Conservation (phyloP, 2,888 invertebrate species). For the Smittia aterrima region DNA sequence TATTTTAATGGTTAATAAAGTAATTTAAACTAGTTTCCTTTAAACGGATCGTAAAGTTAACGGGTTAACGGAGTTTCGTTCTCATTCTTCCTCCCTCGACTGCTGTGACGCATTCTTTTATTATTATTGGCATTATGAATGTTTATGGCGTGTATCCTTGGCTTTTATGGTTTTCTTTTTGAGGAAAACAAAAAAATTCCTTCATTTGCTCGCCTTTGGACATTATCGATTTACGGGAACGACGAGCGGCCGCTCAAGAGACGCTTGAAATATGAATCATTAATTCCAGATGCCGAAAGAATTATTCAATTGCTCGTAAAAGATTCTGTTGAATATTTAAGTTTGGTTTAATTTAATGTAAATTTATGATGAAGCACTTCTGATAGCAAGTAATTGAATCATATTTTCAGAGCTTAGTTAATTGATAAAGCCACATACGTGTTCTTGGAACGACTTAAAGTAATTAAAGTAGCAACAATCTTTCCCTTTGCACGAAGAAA, state of each 20-base stretch:
- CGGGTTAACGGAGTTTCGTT: constrained; percentile 14
- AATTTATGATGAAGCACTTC: neutral
- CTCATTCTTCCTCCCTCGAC: neutral
- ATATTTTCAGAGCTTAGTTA: neutral
- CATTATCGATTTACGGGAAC: too few relatives aligned
- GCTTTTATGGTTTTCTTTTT: constrained; percentile 32
- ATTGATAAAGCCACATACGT: neutral
- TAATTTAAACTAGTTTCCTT: constrained; percentile 34
- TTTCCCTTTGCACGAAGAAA: neutral
- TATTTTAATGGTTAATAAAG: constrained; percentile 22
- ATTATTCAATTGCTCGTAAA: neutral
- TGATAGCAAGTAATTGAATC: neutral
- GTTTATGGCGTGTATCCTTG: constrained; percentile 36
- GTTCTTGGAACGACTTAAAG: neutral
- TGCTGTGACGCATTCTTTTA: constrained; percentile 25
- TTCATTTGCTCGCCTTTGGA: neutral
- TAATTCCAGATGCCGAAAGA: neutral
- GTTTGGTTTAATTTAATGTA: neutral
- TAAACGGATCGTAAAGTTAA: constrained; percentile 30
- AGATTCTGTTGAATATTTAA: neutral
- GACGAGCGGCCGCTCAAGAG: neutral
- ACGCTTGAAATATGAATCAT: neutral
- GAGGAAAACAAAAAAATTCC: neutral
- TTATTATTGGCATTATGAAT: too few relatives aligned
- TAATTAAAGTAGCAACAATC: too few relatives aligned